Percentiles rank a stretch among this genome's conserved stretches.
Conservation (phyloP, 2,888 invertebrate genomes). For the Drosophila stalkeri region DNA sequence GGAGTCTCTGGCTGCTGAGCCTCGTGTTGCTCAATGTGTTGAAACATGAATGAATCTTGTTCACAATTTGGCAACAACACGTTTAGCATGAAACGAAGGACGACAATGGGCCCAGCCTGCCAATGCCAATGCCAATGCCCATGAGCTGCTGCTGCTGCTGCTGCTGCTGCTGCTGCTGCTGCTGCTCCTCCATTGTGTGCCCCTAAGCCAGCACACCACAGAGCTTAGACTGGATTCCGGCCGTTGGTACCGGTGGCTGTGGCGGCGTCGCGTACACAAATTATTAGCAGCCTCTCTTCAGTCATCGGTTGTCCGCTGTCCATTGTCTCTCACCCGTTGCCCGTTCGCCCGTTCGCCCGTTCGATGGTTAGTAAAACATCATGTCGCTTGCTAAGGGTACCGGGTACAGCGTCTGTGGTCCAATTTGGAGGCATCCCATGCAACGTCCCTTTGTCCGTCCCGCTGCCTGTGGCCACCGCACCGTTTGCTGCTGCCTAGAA, state of each 20-base stretch:
- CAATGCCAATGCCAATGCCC: conserved; percentile 51
- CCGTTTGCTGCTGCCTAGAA: conserved; percentile 64
- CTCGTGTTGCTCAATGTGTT: conserved; percentile 77
- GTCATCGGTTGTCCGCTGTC: conserved; percentile 29
- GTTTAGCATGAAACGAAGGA: conserved; percentile 78
- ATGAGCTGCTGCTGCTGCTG: neutral
- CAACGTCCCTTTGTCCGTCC: conserved; percentile 29
- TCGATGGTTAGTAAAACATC: conserved; percentile 83
- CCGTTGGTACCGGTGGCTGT: conserved; percentile 25
- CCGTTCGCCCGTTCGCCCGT: conserved; percentile 38
- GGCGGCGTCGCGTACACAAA: conserved; percentile 78
- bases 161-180: conserved; percentile 6
- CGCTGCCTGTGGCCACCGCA: conserved; percentile 50
- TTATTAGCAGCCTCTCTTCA: conserved; percentile 70
- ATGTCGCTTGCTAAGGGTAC: conserved; percentile 78
- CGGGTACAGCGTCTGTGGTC: conserved; percentile 80
- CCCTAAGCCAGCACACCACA: conserved; percentile 29
- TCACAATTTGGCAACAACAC: conserved; percentile 83
- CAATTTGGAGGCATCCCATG: conserved; percentile 71
- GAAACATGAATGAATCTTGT: conserved; percentile 84
- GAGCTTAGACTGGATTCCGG: conserved; percentile 31
- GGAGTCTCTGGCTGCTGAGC: conserved; percentile 11
- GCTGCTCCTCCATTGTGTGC: conserved; percentile 36
- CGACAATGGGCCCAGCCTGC: conserved; percentile 52
- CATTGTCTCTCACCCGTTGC: conserved; percentile 31